Base-by-base conservation (phyloP, 2,797 vertebrate species). In the Mallotus villosus region DNA sequence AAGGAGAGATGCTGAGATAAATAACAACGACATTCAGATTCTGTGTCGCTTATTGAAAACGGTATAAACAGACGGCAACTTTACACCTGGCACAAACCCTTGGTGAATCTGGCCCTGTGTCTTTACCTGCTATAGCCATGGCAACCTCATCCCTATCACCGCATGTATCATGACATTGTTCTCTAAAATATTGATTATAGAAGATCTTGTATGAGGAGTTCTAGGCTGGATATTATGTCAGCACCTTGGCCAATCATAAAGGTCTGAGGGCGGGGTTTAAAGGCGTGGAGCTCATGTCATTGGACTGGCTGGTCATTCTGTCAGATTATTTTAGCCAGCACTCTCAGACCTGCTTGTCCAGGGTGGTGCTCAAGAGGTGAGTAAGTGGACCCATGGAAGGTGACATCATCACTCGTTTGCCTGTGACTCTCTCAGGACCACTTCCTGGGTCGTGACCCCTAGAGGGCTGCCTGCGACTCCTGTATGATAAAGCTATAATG, bases 381-480 rank as follows among this genome's bases (percentile, higher is more conserved):
- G 74, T 1, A 2, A 41, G 5, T 0, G 41, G 75, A 74, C 77
- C 82, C 84, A 80, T 80, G 0, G 77, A 86, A 76, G 78, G 73
- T 82, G 78, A 81, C 78, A 60, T 81, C 78, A 82, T 86, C 78
- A 73, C 53, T 81, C 64, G 71, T 82, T 70, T 71, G 81, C 83
- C 83, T 80, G 81, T 68, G 78, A 81, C 73, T 68, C 72, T 82
- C 85, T 90, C 89, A 92, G 90, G 87, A 89, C 85, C 77, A 77
- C 82, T 85, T 89, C 87, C 89, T 90, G 88, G 89, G 84, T 83
- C 79, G 73, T 61, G 29, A 68, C 81, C 84, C 79, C 72, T 81
- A 79, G 82, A 71, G 75, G 83, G 78, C 60, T 32, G 74, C 71
- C 67, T 25, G 46, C 14, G 70, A 41, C n/a, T 68, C 74, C 75